phyloP scores from a whole-genome alignment of 2,888 invertebrate genomes.

The Mesoligia furuncula region DNA sequence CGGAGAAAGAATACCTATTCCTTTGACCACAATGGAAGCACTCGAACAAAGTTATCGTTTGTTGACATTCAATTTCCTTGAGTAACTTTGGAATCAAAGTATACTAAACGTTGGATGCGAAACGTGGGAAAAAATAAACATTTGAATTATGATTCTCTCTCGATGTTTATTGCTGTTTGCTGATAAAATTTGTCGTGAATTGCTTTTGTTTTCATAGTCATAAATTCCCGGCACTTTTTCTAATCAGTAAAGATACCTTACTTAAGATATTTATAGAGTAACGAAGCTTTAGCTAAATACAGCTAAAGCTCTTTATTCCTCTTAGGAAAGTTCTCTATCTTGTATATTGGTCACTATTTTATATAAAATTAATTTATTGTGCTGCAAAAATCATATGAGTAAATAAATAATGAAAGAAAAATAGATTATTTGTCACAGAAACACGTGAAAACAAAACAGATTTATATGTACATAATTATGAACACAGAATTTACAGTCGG shows the following conservation, averaged over 20 bases:
- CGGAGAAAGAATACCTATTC: constrained; percentile 40
- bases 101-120: constrained; percentile 51
- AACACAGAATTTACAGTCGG: not conserved
- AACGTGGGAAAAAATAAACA: constrained; percentile 49
- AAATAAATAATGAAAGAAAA: not conserved
- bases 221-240: constrained; percentile 16
- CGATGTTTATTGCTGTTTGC: constrained; percentile 30
- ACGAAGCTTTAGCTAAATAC: not conserved
- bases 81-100: constrained; percentile 64
- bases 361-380: not conserved
- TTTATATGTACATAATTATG: too few relatives aligned
- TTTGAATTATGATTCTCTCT: constrained; percentile 52
- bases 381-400: not conserved
- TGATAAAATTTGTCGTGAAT: not conserved
- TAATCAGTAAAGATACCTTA: not conserved
- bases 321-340: not conserved
- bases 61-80: constrained; percentile 72
- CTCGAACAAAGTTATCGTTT: constrained; percentile 61
- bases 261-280: not conserved
- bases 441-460: not conserved
- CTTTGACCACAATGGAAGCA: constrained; percentile 46
- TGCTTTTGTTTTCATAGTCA: constrained; percentile 20
- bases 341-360: not conserved
- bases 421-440: not conserved
- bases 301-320: not conserved